phyloP scores from a whole-genome alignment of 2,888 invertebrate species.

The Ommatoiulus sabulosus region DNA sequence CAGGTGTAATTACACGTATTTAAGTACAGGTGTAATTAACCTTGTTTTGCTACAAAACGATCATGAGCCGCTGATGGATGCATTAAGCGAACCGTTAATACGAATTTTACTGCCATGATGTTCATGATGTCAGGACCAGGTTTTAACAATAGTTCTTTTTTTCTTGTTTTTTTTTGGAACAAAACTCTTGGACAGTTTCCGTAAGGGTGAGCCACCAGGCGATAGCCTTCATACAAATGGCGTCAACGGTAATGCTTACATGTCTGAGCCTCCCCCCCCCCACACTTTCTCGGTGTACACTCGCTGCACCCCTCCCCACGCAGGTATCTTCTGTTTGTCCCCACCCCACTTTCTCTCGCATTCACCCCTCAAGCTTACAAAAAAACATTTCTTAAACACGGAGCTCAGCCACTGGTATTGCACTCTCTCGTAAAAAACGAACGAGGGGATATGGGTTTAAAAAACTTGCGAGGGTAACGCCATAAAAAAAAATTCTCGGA shows the following conservation, averaged over 20 bases:
- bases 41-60: too few relatives aligned
- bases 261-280: neutral
- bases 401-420: constrained; percentile 49
- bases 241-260: too few relatives aligned
- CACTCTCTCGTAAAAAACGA: constrained; percentile 47
- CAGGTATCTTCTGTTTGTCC: neutral
- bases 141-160: too few relatives aligned
- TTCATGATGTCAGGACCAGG: too few relatives aligned
- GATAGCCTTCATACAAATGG: neutral
- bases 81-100: too few relatives aligned
- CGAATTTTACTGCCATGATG: too few relatives aligned
- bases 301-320: neutral
- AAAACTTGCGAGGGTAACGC: neutral
- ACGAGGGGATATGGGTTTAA: constrained; percentile 28
- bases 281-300: neutral
- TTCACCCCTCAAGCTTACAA: neutral
- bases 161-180: too few relatives aligned
- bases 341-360: constrained; percentile 18
- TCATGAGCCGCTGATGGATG: too few relatives aligned
- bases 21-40: too few relatives aligned
- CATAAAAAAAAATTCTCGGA: constrained; percentile 28
- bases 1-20: too few relatives aligned
- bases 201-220: neutral
- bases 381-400: constrained; percentile 15
- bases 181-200: too few relatives aligned